Conservation (phyloP, 2,888 invertebrate species). For the Elysia crispata region DNA sequence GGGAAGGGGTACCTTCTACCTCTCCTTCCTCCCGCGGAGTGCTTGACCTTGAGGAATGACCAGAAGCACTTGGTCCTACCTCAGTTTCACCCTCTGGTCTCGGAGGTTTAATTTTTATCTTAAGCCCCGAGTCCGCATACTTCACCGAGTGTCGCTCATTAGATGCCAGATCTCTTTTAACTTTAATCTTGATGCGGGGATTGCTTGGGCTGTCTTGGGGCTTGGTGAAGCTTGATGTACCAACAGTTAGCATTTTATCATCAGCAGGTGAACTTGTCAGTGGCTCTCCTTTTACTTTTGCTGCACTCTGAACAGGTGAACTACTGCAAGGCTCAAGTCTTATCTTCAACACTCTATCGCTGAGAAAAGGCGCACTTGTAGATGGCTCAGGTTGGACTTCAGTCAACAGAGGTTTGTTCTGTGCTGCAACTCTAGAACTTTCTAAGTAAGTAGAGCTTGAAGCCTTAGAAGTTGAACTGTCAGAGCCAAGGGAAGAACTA, state of each 20-base stretch:
- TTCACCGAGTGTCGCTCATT: slow-evolving; percentile 42
- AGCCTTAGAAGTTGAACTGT: too few relatives aligned
- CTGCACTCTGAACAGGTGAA: too few relatives aligned
- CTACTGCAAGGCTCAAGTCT: background rate
- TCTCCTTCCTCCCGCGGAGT: slow-evolving; percentile 46
- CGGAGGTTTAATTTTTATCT: slow-evolving; percentile 42
- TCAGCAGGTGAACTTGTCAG: too few relatives aligned
- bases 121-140: slow-evolving; percentile 38
- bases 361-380: background rate
- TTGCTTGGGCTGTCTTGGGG: slow-evolving; percentile 45
- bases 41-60: slow-evolving; percentile 20
- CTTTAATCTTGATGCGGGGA: slow-evolving; percentile 43
- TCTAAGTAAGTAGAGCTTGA: too few relatives aligned
- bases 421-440: too few relatives aligned
- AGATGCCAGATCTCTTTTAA: slow-evolving; percentile 33
- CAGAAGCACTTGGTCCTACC: slow-evolving; percentile 22
- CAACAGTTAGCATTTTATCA: background rate
- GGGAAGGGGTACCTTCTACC: slow-evolving; percentile 23
- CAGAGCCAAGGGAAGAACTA: too few relatives aligned
- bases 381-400: background rate
- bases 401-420: too few relatives aligned
- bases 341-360: background rate
- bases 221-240: slow-evolving; percentile 26
- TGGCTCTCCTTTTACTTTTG: too few relatives aligned
- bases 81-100: slow-evolving; percentile 1